Percentiles rank a stretch among this genome's conserved stretches.
phyloP scores from a whole-genome alignment of 2,888 invertebrate genomes.

The Iselma pallidipennis region DNA sequence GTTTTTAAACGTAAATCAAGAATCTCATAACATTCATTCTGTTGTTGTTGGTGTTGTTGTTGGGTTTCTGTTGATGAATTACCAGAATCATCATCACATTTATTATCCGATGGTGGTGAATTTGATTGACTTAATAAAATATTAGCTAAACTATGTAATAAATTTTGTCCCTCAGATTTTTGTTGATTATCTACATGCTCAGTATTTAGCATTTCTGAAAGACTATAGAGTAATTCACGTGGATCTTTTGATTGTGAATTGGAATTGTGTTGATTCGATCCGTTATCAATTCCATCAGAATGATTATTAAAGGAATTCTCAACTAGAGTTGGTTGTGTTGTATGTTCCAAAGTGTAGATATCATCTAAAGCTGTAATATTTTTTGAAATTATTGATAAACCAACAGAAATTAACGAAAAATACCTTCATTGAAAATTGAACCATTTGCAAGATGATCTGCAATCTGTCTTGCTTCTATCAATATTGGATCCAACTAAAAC shows the following conservation, averaged over 20 bases:
- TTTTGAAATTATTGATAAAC: too few species aligned
- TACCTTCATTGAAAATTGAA: not conserved
- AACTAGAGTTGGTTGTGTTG: not conserved
- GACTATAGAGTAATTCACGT: slow-evolving; percentile 25
- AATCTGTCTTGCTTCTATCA: not conserved
- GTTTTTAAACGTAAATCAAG: slow-evolving; percentile 12
- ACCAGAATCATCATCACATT: slow-evolving; percentile 26
- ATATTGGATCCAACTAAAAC: not conserved
- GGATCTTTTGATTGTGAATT: slow-evolving; percentile 16
- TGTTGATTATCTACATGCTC: slow-evolving; percentile 26
- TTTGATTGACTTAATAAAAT: slow-evolving; percentile 3
- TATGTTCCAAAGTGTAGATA: not conserved
- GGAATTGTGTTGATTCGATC: not conserved
- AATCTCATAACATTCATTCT: slow-evolving; percentile 13
- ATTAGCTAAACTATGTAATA: slow-evolving; percentile 25
- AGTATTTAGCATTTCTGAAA: slow-evolving; percentile 28
- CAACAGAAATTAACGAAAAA: not conserved
- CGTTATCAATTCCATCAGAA: not conserved
- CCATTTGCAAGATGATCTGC: not conserved
- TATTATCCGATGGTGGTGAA: not conserved
- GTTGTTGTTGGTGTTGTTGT: slow-evolving; percentile 12
- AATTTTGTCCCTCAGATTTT: slow-evolving; percentile 27
- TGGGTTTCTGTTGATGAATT: slow-evolving; percentile 26
- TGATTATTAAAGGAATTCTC: not conserved
- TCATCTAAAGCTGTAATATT: not conserved